phyloP scores from a whole-genome alignment of 2,888 invertebrate genomes.

The Vesta saturnalis region DNA sequence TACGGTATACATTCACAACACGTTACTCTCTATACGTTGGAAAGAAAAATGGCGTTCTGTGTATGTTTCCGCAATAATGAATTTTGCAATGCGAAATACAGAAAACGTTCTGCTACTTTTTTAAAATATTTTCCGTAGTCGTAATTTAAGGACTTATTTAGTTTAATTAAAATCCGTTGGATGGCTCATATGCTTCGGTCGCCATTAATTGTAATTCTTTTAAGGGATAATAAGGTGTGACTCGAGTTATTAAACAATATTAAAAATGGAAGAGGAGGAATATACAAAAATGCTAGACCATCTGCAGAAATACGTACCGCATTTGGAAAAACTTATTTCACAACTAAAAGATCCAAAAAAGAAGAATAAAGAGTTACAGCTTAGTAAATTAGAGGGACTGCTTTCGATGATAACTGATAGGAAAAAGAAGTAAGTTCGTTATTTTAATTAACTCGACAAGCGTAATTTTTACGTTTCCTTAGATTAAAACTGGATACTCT shows the following conservation, averaged over 20 bases:
- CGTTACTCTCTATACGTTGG: not conserved
- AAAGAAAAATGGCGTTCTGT: not conserved
- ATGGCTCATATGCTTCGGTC: not conserved
- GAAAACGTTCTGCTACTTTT: too few relatives aligned
- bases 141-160: not conserved
- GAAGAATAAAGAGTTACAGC: conserved; percentile 67
- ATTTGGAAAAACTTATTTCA: conserved; percentile 74
- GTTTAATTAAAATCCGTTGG: not conserved
- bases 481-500: conserved; percentile 77
- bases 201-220: not conserved
- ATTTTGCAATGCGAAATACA: too few relatives aligned
- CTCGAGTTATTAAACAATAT: not conserved
- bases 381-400: conserved; percentile 72
- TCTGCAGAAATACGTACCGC: conserved; percentile 78
- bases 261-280: conserved; percentile 59
- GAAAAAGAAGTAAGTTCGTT: conserved; percentile 69
- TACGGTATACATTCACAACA: not conserved
- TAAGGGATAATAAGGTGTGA: not conserved
- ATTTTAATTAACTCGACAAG: not conserved
- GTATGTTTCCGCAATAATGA: too few relatives aligned
- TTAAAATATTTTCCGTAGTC: too few relatives aligned
- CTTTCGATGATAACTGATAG: conserved; percentile 70
- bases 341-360: conserved; percentile 67
- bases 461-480: conserved; percentile 46
- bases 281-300: conserved; percentile 72